Conservation (phyloP, 2,113 vertebrate genomes). For the Trichechus manatus region DNA sequence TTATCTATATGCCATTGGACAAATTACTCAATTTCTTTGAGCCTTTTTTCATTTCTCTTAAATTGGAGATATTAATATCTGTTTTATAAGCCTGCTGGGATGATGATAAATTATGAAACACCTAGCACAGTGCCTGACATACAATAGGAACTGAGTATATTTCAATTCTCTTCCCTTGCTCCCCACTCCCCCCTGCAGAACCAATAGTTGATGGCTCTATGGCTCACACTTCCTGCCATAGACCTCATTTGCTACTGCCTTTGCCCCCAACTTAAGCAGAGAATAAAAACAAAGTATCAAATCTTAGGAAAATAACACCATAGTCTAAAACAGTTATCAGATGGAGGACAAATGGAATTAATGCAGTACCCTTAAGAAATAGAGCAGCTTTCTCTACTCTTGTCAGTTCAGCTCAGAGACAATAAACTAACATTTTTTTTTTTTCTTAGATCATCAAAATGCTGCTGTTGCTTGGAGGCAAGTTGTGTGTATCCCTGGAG, state of each 20-base stretch:
- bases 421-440: constrained; percentile 16
- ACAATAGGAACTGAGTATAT: neutral
- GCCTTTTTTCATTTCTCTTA: neutral
- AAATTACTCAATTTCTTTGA: neutral
- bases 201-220: neutral
- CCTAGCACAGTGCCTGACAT: neutral
- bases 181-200: neutral
- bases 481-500: neutral
- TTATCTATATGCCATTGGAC: neutral
- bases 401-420: neutral
- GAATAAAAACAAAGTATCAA: neutral
- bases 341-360: neutral
- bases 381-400: neutral
- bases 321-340: neutral
- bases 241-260: neutral
- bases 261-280: neutral
- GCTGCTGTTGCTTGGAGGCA: neutral
- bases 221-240: neutral
- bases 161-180: neutral
- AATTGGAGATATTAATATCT: neutral
- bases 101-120: neutral
- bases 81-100: neutral
- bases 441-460: constrained; percentile 44
- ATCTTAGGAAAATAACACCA: neutral
- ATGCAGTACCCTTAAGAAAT: neutral